Evolutionary conservation across 2,888 invertebrate species (phyloP), one percentile per base, ranked within the genome.

Genomic region (Elegia similella): DNA sequence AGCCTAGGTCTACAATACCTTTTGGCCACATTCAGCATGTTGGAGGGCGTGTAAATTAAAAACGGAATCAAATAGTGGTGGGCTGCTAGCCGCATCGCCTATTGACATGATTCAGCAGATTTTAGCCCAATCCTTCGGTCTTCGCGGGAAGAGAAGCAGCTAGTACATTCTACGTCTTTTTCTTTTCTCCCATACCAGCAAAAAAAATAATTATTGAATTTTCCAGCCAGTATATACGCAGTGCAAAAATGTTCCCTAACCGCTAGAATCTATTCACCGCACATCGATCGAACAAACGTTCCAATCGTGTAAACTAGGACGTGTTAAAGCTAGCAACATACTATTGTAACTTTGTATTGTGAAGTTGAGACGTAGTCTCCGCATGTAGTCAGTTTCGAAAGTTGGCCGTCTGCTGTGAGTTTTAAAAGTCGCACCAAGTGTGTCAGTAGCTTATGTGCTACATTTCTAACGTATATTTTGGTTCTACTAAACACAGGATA

Each of bases 291-390:
- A 12, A 44, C 38, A 44, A 17, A 46, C 46, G 23, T 17, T 32
- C n/a, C 48, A 32, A 48, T 48, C 15, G 30, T 15, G 32, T 15
- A 48, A 46, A 48, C 13, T 48, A 32, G 48, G 15, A 48, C 48
- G 16, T 48, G 32, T 48, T 32, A 32, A 15, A 48, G 48, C 48
- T 16, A 15, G 48, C 10, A 7, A 48, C 48, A 48, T 30, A 48
- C 48, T 32, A 48, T 47, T 30, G 47, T 47, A 48, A 48, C 48
- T 32, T 32, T 48, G 48, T 32, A 48, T 48, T 48, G 48, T 32
- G 13, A 48, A 48, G 48, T 48, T 32, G 48, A 30, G 48, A 48
- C 32, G 32, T 32, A 29, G 46, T 46, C 46, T 5, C 29, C 23
- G 48, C 32, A 15, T 48, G 15, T 32, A 8, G 13, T 7, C 7